Base-by-base conservation (phyloP, 2,888 invertebrate genomes). In the Galerucella pusilla region DNA sequence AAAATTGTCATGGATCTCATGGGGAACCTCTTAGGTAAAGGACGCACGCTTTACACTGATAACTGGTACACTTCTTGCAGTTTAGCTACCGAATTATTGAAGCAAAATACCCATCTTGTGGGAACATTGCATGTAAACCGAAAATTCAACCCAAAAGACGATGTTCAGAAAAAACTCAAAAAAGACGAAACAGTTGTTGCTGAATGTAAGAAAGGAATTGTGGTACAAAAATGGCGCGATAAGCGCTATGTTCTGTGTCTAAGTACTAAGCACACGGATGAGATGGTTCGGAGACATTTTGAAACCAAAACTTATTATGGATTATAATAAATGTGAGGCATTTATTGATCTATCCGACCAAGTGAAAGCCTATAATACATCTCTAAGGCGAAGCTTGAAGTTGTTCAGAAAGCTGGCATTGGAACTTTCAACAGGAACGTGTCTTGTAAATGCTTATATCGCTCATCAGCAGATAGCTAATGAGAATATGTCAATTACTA, bases 191-290 rank as follows among this genome's bases (percentile, higher is more conserved):
- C 59, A 59, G 16, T 59, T 59, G 59, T 5, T 59, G 59, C 59
- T 59, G 59, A 59, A 59, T 59, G 59, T 59, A 59, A 59, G 16
- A 20, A 59, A 59, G 59, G 59, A 16, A 28, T 70, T 20, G 49
- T 35, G 16, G 63, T 49, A 16, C 61, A 70, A 25, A 60, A 70
- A 70, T 61, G 70, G 70, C 42, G 46, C n/a, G 63, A 52, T n/a
- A 52, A 61, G 60, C 16, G 61, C 42, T 42, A 35, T 20, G 63
- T 49, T 45, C 16, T 60, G n/a, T 35, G 35, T 35, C 35, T 35
- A 35, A 35, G 35, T 35, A 35, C 35, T 35, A 35, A 35, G 35
- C 35, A 35, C 35, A 35, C 35, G 35, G 35, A 35, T 35, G 35
- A 6, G 35, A 35, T 35, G 35, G 35, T 35, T 35, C 35, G 35